Evolutionary conservation across 2,888 invertebrate species (phyloP), one percentile per base, ranked within the genome.

Genomic region (Metalampra italica): DNA sequence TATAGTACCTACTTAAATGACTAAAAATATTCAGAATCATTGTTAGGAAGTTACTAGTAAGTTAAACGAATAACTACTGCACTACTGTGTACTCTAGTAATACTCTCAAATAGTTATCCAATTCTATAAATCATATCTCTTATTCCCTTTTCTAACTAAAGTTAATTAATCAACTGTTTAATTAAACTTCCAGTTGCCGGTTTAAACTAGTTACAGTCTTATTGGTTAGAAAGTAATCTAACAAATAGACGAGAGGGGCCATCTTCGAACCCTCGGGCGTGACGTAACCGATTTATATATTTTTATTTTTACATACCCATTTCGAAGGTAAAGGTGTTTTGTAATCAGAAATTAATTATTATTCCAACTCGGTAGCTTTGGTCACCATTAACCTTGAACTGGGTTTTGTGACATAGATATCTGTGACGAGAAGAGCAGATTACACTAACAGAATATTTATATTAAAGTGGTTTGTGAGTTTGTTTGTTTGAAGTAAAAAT

Each of bases 101-200:
- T 22, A 22, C 22, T 22, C 22, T 22, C 22, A 22, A 22, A 22
- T 22, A 22, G 22, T 22, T 22, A 22, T 22, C 40, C 30, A 44
- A 34, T 50, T 51, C 46, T 15, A 7, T 22, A 43, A 15, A 43
- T 45, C 8, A 29, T 38, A 39, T 38, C 30, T 38, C 15, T 30
- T 11, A 36, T 5, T 45, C 55, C 58, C 60, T 52, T 59, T 54
- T 44, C 53, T 51, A 60, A 55, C 53, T 51, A 60, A 55, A 46
- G 46, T 56, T 68, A 66, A 76, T 75, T 72, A 71, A 71, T 75
- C 68, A 66, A 65, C 57, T 57, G 55, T 53, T 56, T 67, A 69
- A 69, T 69, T 64, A 63, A 66, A 63, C 59, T 53, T 52, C 52
- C 47, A 53, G 49, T 42, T 49, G 49, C 57, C 56, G 45, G 55